Base-by-base conservation (phyloP, 2,113 vertebrate species). In the Colius striatus region DNA sequence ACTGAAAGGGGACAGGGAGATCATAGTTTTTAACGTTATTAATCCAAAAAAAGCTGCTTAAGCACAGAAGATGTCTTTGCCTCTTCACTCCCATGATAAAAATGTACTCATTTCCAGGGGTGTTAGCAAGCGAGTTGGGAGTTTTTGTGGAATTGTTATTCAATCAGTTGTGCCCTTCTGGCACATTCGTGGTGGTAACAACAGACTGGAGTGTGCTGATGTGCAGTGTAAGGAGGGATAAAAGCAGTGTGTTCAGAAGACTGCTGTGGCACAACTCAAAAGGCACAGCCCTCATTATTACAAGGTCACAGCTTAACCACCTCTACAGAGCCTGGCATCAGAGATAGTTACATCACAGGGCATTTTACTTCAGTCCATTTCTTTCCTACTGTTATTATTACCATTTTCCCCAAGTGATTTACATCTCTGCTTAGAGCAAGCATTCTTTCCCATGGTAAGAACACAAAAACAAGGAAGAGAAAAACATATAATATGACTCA, bases 391-490 rank as follows among this genome's bases (percentile, higher is more conserved):
- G 26, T 57, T 87, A 67, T 22, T 23, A 53, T 61, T 54, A 66
- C 66, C 61, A 23, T 30, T 88, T 66, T 70, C 58, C 32, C 23
- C 25, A 66, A 14, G 16, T 82, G 85, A 88, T 90, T 70, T 80
- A 30, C 55, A 74, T 50, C 85, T 94, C 79, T 76, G 36, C 61
- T 86, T 66, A 77, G 29, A 74, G 63, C 27, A 83, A 67, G 38
- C 36, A 77, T 83, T 86, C 88, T 55, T 90, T 86, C 63, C 60
- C 67, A 45, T 76, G 47, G 47, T 80, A 90, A 83, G 85, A 87
- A 85, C n/a, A 76, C 43, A 83, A 76, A 88, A 88, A 76, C 68
- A 92, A 92, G 88, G 88, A 95, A 95, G 71, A 91, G 81, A 90
- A 72, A 87, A 87, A 82, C 27, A 68, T 26, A 25, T n/a, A 62